Base-by-base conservation (phyloP, 2,797 vertebrate genomes). In the Gallinago stenura region DNA sequence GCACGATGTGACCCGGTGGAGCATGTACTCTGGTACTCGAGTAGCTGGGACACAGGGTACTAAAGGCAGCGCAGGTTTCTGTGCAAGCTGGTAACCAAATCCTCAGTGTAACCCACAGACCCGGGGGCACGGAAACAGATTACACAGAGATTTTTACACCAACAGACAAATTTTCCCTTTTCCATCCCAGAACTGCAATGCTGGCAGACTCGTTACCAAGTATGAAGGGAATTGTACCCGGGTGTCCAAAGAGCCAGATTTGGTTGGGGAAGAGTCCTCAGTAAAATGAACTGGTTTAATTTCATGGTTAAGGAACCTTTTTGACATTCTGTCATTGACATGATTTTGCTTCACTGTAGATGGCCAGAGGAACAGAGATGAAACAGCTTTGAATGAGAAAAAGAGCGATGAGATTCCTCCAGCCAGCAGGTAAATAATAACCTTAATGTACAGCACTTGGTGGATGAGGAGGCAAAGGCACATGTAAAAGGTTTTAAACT, bases 391-490 rank as follows among this genome's bases (percentile, higher is more conserved):
- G 81, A 68, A 46, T 17, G 60, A 92, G 78, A 51, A 62, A 45
- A 54, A 51, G 68, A 82, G 66, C 81, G 28, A 2, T 5, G 75
- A 73, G 75, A 68, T 53, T 64, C 30, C 37, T 85, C 30, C 71
- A 80, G 46, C 60, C 57, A 28, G 50, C 78, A 92, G 95, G 96
- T 97, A 93, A 82, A 53, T 48, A 83, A 66, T 12, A n/a, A 79
- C 15, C 31, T 83, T 22, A 30, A n/a, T 3, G 17, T 41, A 7
- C 30, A 72, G 35, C 35, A 30, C 10, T 5, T 6, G 7, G 8
- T 15, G 45, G 73, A 5, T 31, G 45, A 80, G 37, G 8, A 53
- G 41, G 11, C 6, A 1, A 69, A 66, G 58, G 33, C 37, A 71
- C 10, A 57, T 1, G 0, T 8, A 56, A 75, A 78, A 20, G 15